Conservation (phyloP, 1,140 invertebrate species). For the Ceratosolen solmsi region DNA sequence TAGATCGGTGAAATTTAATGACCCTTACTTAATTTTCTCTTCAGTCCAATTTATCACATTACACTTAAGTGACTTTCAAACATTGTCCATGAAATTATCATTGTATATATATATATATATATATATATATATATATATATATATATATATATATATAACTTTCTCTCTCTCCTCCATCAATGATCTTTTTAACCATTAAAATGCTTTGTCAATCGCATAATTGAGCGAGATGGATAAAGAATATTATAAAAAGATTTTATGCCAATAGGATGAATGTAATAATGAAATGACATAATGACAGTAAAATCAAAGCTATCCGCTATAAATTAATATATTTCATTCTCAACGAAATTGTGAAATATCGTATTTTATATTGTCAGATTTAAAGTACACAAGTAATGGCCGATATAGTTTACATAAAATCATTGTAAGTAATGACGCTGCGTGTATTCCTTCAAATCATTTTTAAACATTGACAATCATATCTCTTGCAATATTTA, state of each 20-base stretch:
- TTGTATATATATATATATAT: too few species aligned
- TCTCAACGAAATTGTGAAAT: too few species aligned
- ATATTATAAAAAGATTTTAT: neutral
- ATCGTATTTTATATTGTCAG: too few species aligned
- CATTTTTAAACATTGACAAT: neutral
- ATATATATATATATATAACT: too few species aligned
- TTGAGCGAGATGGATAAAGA: neutral
- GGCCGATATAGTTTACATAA: too few species aligned
- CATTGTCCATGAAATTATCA: too few species aligned
- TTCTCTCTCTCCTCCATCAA: too few species aligned
- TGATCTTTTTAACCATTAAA: neutral
- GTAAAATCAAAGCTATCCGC: neutral
- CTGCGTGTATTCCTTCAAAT: too few species aligned
- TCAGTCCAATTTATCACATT: neutral
- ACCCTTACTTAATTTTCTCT: neutral
- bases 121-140: too few species aligned
- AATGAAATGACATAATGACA: neutral
- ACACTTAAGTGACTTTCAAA: too few species aligned
- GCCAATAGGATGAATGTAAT: neutral
- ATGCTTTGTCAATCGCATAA: neutral
- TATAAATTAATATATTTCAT: neutral
- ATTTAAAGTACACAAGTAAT: too few species aligned
- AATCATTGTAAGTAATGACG: too few species aligned
- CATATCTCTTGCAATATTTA: neutral
- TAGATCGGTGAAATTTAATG: neutral